Evolutionary conservation across 2,888 invertebrate genomes (phyloP), one percentile per base, ranked within the genome.

Genomic region (Stenotaenia linearis): DNA sequence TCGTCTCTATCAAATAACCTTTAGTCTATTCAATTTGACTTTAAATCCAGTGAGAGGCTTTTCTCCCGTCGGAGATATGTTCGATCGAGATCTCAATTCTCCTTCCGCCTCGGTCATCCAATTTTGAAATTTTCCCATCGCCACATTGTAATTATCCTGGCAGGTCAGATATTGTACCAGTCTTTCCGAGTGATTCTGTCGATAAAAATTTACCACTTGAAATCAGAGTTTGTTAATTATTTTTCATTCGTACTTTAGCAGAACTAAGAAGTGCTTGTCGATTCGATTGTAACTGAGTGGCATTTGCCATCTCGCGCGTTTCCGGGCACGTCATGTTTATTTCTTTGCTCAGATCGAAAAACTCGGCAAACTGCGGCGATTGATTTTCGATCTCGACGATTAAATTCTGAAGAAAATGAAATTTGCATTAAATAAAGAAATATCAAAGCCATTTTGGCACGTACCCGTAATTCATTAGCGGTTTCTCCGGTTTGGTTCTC

Each of bases 311-410:
- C 15, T 94, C 92, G 69, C 95, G 90, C 0, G 93, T 93, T 84
- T 96, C 96, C 0, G 95, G 93, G 85, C 92, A 92, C 84, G 92
- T 90, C 80, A 91, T 90, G 35, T 91, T 88, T 61, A 97, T 90
- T 82, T 91, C 89, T 78, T 92, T 91, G 1, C 93, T 92, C 3
- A 93, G 88, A 32, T 89, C 88, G 15, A 90, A 89, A 23, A 96
- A 87, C 81, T 91, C 90, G 37, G 90, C 89, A 23, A 96, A 89
- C 84, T 92, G 90, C 0, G 87, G 88, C 80, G 90, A 90, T 82
- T 92, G 92, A 7, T 89, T 88, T 45, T 89, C 86, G 0, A 95
- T 90, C 83, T 91, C 90, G 81, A 89, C 87, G 80, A 91, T 90
- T 0, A 95, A 86, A 1, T 87, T 84, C 79, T 89, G 87, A 30